These are phyloP conservation scores for Saccopteryx bilineata DNA, from an alignment of 2,113 vertebrate species.

Conservation along the genomic window DNA sequence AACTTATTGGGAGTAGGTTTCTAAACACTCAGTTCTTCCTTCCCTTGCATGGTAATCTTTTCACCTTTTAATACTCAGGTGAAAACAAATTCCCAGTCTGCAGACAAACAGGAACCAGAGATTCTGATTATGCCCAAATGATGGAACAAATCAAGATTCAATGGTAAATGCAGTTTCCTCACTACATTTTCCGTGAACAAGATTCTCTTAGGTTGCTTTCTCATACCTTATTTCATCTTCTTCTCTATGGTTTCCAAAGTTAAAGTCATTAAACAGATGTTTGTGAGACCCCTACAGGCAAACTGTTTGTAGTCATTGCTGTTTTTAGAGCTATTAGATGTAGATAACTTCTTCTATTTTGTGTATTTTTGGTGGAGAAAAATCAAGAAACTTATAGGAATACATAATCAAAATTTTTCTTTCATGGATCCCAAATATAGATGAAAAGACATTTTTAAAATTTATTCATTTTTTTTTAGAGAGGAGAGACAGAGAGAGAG, in stretches of 20 bases:
- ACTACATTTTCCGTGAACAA: background rate
- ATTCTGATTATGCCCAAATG: background rate
- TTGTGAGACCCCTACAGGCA: background rate
- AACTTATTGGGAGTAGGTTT: background rate
- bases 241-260: background rate
- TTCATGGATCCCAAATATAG: background rate
- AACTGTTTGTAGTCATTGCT: background rate
- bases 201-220: background rate
- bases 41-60: background rate
- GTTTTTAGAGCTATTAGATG: background rate
- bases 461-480: too few species aligned
- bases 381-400: constrained; percentile 15
- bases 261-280: background rate
- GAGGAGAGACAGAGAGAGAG: too few species aligned
- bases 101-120: background rate
- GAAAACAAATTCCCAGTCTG: background rate
- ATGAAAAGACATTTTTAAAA: background rate
- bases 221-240: background rate
- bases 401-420: constrained; percentile 28
- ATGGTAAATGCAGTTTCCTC: background rate
- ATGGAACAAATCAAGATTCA: constrained; percentile 30
- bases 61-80: background rate
- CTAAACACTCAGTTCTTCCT: background rate
- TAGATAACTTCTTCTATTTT: constrained; percentile 9
- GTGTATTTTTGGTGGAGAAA: constrained; percentile 20